Base-by-base conservation (phyloP, 2,888 invertebrate species). In the Eurois occulta region DNA sequence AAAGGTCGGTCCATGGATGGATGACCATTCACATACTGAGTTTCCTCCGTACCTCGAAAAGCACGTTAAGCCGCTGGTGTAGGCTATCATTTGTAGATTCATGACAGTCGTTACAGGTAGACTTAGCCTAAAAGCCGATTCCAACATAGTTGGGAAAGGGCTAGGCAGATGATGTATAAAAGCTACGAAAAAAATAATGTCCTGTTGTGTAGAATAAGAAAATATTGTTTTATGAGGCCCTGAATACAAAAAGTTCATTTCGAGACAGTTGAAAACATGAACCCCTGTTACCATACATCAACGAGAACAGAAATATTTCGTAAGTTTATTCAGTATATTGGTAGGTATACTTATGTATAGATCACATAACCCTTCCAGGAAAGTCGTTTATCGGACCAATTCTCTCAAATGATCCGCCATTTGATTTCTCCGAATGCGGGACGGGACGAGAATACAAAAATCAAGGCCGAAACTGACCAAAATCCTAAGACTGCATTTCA, bases 351-450 rank as follows among this genome's bases (percentile, higher is more conserved):
- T 21, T 35, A 11, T 35, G 24, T 75, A 64, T 48, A 71, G 16
- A 70, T 66, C 52, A 62, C 65, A 69, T 65, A 82, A 48, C 65
- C 72, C 75, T 83, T 75, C 55, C 43, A 67, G 68, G 72, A 60
- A 83, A 83, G 46, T 76, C 78, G 77, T 80, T 79, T 77, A 85
- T 80, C 72, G 75, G 43, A 69, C 21, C 78, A 74, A 66, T 86
- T 80, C 76, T 76, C 71, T 76, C 72, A 78, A 86, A 85, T 78
- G 83, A 78, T 74, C 75, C 52, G 64, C 58, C 85, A 67, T 85
- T 85, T 83, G 72, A 77, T 81, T 75, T 78, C 71, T 64, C 18
- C 71, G 46, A 77, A 85, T 78, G 60, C 68, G 60, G 75, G 73
- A 73, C 62, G 75, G 66, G 66, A 78, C 41, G 46, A 13, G 77